A percentile compares a stretch with the other conserved stretches of the same genome.
These are phyloP conservation scores for Daboia siamensis DNA, from an alignment of 2,113 vertebrate genomes.

Conservation along the genomic window DNA sequence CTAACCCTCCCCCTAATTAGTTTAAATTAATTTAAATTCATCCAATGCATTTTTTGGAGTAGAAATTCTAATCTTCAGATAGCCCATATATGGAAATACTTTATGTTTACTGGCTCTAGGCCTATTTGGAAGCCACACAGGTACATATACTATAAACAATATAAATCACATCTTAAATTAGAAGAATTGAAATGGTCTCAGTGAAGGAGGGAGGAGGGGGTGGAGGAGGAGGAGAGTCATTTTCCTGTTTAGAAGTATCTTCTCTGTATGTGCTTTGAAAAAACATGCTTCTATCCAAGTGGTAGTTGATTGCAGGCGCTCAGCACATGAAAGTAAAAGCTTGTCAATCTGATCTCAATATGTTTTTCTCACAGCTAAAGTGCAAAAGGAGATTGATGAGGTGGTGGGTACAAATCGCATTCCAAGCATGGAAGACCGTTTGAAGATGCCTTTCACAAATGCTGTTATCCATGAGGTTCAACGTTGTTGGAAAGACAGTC, in stretches of 20 bases:
- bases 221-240: background rate
- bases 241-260: background rate
- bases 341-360: background rate
- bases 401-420: slow-evolving; percentile 23
- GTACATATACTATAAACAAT: background rate
- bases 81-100: background rate
- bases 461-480: background rate
- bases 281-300: background rate
- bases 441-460: background rate
- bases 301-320: background rate
- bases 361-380: background rate
- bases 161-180: background rate
- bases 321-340: background rate
- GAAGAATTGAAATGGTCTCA: background rate
- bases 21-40: background rate
- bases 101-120: background rate
- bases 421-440: slow-evolving; percentile 25
- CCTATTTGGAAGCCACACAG: background rate
- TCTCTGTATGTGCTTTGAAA: background rate
- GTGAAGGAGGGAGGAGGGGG: background rate
- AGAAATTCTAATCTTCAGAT: background rate
- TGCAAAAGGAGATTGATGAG: slow-evolving; percentile 45
- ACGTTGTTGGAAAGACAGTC: background rate
- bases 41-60: background rate
- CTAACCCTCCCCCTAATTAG: background rate